Base-by-base conservation (phyloP, 2,888 invertebrate species). In the Tromatobia lineatoria region DNA sequence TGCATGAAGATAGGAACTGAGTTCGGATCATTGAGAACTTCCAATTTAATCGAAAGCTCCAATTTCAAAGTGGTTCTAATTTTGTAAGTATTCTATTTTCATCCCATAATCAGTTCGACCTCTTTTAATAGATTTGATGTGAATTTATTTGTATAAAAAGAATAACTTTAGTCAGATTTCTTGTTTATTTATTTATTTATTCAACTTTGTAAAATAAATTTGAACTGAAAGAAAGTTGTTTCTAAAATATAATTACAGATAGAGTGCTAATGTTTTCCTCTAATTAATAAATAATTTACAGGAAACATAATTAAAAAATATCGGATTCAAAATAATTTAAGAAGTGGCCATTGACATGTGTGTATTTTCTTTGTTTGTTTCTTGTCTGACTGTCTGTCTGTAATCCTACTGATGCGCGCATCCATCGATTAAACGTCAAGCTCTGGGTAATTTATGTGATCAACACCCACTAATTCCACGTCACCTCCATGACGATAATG, bases 391-490 rank as follows among this genome's bases (percentile, higher is more conserved):
- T n/a, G n/a, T n/a, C n/a, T n/a, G n/a, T n/a, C 8, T 4, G 20
- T 18, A 52, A 52, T 10, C 52, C 52, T 54, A 23, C 13, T 34
- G 18, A n/a, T 18, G n/a, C 10, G 18, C 38, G 1, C 10, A 61
- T 34, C 34, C 34, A 18, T 4, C 38, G n/a, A 57, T 2, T n/a
- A 25, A 25, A 23, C 42, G 25, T 59, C 25, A 45, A 59, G n/a
- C 25, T 11, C 8, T 42, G 18, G 47, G 25, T n/a, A 38, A 70
- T 54, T 42, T n/a, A 6, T 42, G 42, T 4, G 57, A 42, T 71
- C 15, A 42, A n/a, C 45, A 25, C 20, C 23, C 57, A 57, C 54
- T n/a, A 42, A 64, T 66, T n/a, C n/a, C 34, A 20, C n/a, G 66
- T 23, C 54, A 75, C 66, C 2, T 42, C 23, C 29, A 18, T 38